Base-by-base conservation (phyloP, 2,888 invertebrate species). In the Tipula vernalis region DNA sequence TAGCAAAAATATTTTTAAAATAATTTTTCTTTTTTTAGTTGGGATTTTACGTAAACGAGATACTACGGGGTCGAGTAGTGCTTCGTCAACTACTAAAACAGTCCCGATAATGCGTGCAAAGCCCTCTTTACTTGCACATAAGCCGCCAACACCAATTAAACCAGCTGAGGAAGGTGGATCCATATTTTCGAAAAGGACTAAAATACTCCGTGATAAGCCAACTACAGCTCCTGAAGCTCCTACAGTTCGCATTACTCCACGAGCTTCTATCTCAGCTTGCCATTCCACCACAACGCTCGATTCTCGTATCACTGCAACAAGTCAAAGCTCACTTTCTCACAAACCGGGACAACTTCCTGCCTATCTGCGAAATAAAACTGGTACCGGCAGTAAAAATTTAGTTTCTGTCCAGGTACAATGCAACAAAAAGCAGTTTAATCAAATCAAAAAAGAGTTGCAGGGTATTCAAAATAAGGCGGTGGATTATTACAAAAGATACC, bases 341-440 rank as follows among this genome's bases (percentile, higher is more conserved):
- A 86, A 87, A 6, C 36, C 36, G 2, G 87, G 87, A 6, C 87
- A 87, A 39, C n/a, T 87, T 2, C 87, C 88, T 4, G 83, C 86
- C 8, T 87, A 87, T 47, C 47, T 44, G 1, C 71, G 71, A 2
- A 71, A 71, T 71, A 71, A 71, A 71, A 0, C 18, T 12, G 28
- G 12, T 4, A 10, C 4, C 15, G 51, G 51, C 12, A 71, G 10
- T 4, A 71, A 71, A 71, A 18, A 71, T 28, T 71, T 71, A 12
- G 6, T 71, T 71, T 8, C 71, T 0, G 28, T 71, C 5, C 86
- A 86, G 5, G 47, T 86, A 13, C 15, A 36, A n/a, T 15, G 44
- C 8, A 42, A 44, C 36, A 86, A 86, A 8, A 86, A 42, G 2
- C 10, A 28, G 28, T 86, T 47, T 36, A 28, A 44, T n/a, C 28